Conservation (phyloP, 2,888 invertebrate genomes). For the Trissonchulus sp. region DNA sequence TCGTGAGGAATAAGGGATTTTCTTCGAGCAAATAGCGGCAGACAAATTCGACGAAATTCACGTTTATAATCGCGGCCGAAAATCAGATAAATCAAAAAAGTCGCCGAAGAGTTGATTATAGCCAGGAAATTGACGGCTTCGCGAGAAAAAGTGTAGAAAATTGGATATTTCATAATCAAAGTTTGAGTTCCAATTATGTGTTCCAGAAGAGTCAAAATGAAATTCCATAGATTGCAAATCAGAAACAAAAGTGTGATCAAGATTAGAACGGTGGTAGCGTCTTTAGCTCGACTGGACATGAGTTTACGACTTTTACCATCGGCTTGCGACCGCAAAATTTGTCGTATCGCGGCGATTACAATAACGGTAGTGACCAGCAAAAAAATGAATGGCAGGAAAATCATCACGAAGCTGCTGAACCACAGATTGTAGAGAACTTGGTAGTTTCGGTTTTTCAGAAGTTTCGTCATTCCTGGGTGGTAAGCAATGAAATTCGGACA, state of each 20-base stretch:
- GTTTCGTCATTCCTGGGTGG: not conserved
- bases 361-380: slow-evolving; percentile 62
- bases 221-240: slow-evolving; percentile 24
- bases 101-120: slow-evolving; percentile 92
- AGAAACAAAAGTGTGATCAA: slow-evolving; percentile 19
- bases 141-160: slow-evolving; percentile 24
- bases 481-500: not conserved
- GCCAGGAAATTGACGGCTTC: slow-evolving; percentile 75
- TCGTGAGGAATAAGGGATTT: slow-evolving; percentile 35
- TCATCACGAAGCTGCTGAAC: slow-evolving; percentile 87
- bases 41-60: not conserved
- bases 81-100: slow-evolving; percentile 94
- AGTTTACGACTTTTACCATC: not conserved
- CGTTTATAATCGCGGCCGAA: slow-evolving; percentile 93
- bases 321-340: not conserved
- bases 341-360: not conserved
- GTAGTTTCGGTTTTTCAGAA: slow-evolving; percentile 53
- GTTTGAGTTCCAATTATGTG: not conserved
- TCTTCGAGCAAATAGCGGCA: slow-evolving; percentile 45
- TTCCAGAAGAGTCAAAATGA: slow-evolving; percentile 23
- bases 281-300: slow-evolving; percentile 3
- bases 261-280: slow-evolving; percentile 20
- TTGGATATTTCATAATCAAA: not conserved
- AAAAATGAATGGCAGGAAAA: slow-evolving; percentile 80
- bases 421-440: slow-evolving; percentile 78